Percentiles rank a stretch among this genome's conserved stretches.
These are phyloP conservation scores for Dasysyrphus albostriatus DNA, from an alignment of 2,888 invertebrate species.

Conservation along the genomic window DNA sequence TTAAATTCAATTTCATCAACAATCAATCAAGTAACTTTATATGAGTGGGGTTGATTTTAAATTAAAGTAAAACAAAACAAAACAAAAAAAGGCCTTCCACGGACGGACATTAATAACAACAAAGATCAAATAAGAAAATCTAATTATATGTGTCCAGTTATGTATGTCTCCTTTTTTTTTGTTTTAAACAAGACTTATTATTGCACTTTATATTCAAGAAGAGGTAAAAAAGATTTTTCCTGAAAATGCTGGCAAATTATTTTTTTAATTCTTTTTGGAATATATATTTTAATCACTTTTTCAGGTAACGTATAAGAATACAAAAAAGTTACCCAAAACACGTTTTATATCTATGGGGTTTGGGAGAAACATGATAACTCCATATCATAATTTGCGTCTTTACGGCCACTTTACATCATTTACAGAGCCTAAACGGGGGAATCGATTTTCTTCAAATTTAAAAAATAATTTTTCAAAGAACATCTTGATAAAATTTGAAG, in stretches of 20 bases:
- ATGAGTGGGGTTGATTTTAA: conserved; percentile 48
- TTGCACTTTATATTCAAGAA: conserved; percentile 43
- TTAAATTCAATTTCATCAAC: conserved; percentile 63
- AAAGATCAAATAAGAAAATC: not conserved
- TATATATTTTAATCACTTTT: conserved; percentile 40
- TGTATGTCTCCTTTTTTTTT: conserved; percentile 3
- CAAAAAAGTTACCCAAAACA: not conserved
- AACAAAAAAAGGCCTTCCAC: conserved; percentile 27
- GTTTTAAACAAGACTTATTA: conserved; percentile 35
- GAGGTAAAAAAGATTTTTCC: conserved; percentile 6
- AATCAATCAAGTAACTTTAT: conserved; percentile 61
- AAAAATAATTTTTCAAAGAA: no score
- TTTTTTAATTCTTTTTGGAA: conserved; percentile 26
- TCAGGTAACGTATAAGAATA: not conserved
- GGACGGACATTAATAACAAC: conserved; percentile 42
- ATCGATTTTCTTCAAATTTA: no score
- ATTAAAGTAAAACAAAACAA: conserved; percentile 27
- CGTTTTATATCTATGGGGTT: no score
- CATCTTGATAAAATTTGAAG: no score
- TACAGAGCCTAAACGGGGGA: no score
- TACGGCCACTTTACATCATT: no score
- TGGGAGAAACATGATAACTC: no score
- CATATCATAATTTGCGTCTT: no score
- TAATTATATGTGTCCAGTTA: conserved; percentile 31
- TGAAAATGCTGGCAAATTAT: conserved; percentile 11